Conservation (phyloP, 2,113 vertebrate species). For the Fregata magnificens region DNA sequence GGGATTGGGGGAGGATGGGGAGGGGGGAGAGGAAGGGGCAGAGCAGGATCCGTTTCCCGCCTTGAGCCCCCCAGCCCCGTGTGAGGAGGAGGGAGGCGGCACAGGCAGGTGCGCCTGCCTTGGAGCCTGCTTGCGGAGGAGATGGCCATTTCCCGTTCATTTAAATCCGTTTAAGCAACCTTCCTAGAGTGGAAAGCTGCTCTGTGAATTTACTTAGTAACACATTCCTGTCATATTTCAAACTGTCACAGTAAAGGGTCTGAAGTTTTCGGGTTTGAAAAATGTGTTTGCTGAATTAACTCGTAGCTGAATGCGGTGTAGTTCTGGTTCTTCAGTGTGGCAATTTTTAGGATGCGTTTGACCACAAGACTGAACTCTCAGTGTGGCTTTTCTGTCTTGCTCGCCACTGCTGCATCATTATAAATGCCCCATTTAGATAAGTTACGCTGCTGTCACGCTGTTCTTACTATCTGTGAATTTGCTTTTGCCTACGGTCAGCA, state of each 20-base stretch:
- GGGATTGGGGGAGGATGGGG: neutral
- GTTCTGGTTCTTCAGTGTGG: no score
- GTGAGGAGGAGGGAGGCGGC: neutral
- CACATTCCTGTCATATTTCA: rapidly evolving
- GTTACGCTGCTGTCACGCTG: rapidly evolving
- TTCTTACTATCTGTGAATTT: rapidly evolving
- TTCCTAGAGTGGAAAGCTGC: rapidly evolving
- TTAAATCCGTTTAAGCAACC: neutral
- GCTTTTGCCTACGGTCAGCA: neutral
- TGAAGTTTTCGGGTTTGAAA: rapidly evolving
- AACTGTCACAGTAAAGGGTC: rapidly evolving
- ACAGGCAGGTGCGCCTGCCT: neutral
- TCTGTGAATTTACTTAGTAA: rapidly evolving
- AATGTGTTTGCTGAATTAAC: rapidly evolving
- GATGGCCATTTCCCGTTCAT: rapidly evolving
- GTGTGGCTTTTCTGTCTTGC: neutral
- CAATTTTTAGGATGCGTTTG: neutral
- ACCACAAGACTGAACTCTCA: no score
- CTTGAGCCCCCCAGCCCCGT: no score
- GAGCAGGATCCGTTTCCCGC: neutral
- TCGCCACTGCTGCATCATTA: rapidly evolving
- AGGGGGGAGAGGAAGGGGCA: neutral
- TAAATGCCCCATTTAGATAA: rapidly evolving
- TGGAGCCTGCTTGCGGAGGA: rapidly evolving
- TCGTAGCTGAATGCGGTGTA: rapidly evolving